phyloP scores from a whole-genome alignment of 2,888 invertebrate species.

The Desoria tigrina region DNA sequence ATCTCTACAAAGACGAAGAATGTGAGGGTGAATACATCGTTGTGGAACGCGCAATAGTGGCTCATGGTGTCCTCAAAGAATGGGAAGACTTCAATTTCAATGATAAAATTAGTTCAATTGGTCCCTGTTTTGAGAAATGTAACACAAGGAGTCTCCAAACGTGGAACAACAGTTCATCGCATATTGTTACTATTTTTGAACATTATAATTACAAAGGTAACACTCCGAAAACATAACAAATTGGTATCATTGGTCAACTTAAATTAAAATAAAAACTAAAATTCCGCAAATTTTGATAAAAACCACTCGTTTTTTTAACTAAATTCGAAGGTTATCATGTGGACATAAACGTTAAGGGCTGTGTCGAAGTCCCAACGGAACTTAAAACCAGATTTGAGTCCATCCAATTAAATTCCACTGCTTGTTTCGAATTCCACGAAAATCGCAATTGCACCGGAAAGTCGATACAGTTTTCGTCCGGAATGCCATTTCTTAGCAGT shows the following conservation, averaged over 20 bases:
- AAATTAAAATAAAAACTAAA: too few species aligned
- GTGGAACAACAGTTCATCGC: too few species aligned
- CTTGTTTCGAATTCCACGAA: neutral
- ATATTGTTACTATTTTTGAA: neutral
- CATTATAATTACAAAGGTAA: constrained; percentile 1
- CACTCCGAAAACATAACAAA: too few species aligned
- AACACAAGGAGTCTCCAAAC: neutral
- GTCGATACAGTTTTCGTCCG: neutral
- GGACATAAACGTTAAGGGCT: too few species aligned
- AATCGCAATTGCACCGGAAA: neutral
- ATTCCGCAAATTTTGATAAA: too few species aligned
- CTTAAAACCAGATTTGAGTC: neutral
- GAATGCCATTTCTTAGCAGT: neutral
- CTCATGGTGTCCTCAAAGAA: neutral
- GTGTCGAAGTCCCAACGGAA: too few species aligned
- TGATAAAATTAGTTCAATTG: neutral
- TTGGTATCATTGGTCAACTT: too few species aligned
- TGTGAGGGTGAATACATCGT: neutral
- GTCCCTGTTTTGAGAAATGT: neutral
- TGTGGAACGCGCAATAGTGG: neutral
- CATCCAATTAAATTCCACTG: neutral
- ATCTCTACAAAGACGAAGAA: neutral
- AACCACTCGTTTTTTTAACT: too few species aligned
- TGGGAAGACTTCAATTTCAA: neutral
- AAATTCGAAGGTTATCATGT: too few species aligned